A percentile compares a stretch with the other conserved stretches of the same genome.
These are phyloP conservation scores for Microplitis mediator DNA, from an alignment of 1,140 invertebrate species.

Conservation along the genomic window DNA sequence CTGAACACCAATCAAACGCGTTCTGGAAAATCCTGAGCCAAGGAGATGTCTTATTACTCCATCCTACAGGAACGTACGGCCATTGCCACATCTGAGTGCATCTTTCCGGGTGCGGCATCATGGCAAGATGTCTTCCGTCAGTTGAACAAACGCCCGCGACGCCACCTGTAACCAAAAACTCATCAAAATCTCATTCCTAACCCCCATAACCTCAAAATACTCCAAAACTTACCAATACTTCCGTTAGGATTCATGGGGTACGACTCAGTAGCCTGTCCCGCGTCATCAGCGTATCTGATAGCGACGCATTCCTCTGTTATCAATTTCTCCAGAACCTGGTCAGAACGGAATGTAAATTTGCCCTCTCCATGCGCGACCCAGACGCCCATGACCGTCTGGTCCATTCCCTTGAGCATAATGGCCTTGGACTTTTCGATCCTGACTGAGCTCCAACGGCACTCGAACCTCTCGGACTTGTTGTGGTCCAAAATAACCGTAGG, in stretches of 20 bases:
- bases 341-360: conserved; percentile 68
- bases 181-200: conserved; percentile 22
- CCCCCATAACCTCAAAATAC: background rate
- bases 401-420: conserved; percentile 90
- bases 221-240: conserved; percentile 66
- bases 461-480: conserved; percentile 88
- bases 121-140: conserved; percentile 91
- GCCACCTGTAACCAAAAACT: conserved; percentile 62
- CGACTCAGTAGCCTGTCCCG: conserved; percentile 72
- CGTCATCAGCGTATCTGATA: conserved; percentile 85
- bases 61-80: conserved; percentile 71
- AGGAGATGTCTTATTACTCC: conserved; percentile 71
- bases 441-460: conserved; percentile 90
- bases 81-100: conserved; percentile 86
- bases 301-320: conserved; percentile 71
- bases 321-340: conserved; percentile 65
- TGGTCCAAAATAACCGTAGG: conserved; percentile 61
- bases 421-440: conserved; percentile 74
- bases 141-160: conserved; percentile 87
- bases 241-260: conserved; percentile 97
- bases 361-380: conserved; percentile 99
- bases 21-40: conserved; percentile 93
- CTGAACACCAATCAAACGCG: conserved; percentile 81
- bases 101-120: conserved; percentile 99
- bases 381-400: conserved; percentile 81